Base-by-base conservation (phyloP, 2,888 invertebrate genomes). In the Leptogaster cylindrica region DNA sequence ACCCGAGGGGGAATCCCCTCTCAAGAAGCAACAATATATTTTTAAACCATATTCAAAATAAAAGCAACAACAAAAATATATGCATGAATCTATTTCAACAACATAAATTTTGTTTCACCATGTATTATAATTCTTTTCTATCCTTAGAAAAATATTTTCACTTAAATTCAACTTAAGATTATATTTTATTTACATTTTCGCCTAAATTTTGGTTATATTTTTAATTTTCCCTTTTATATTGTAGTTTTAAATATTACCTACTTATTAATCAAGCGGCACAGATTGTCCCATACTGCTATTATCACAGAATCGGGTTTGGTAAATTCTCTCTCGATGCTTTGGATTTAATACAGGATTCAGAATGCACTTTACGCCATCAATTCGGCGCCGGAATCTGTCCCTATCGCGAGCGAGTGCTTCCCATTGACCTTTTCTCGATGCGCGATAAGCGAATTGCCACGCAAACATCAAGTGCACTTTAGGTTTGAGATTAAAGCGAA, bases 341-440 rank as follows among this genome's bases (percentile, higher is more conserved):
- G 72, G 71, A 48, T 72, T 73, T 23, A 80, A 70, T 67, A 80
- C 71, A 28, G 74, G 75, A 69, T 76, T 74, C 39, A 81, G 69
- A 50, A 73, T 71, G 28, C 70, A 70, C 2, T 75, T 73, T 6
- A 76, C 69, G n/a, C 74, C 70, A 25, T 75, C 72, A 44, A 79
- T 76, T 39, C 80, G 73, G 23, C 76, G 71, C 58, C 74, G 73
- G 72, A 81, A 79, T 69, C 79, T 74, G 44, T 72, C 74, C 14
- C 78, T 76, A 75, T 88, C 88, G 0, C 84, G 75, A 0, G 84
- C 85, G 71, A 80, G 79, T 68, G 82, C 77, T 75, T 87, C 85
- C 88, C 88, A 88, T 66, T 83, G 82, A 0, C 87, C 86, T 25
- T 83, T 82, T 5, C 88, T 78, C 7, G 87, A 86, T 51, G 84